A percentile compares a stretch with the other conserved stretches of the same genome.
phyloP scores from a whole-genome alignment of 2,797 vertebrate genomes.

The Onychomys leucogaster region DNA sequence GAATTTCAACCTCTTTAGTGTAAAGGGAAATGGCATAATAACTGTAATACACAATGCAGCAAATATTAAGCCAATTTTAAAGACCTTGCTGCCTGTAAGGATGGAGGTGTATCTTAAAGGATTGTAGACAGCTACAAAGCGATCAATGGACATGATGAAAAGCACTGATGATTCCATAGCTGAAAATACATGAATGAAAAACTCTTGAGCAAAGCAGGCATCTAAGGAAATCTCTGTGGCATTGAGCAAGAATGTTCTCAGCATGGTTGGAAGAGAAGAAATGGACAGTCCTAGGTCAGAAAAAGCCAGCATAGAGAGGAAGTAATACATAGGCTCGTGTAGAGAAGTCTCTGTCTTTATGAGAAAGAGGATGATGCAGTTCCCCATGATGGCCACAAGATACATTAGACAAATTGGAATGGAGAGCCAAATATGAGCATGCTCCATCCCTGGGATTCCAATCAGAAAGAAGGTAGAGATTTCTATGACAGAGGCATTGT shows the following conservation, averaged over 20 bases:
- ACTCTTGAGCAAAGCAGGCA: slow-evolving; percentile 88
- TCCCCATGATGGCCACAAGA: slow-evolving; percentile 85
- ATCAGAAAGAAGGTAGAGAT: slow-evolving; percentile 57
- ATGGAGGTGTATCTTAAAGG: slow-evolving; percentile 67
- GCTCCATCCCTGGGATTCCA: slow-evolving; percentile 60
- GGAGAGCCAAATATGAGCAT: slow-evolving; percentile 45
- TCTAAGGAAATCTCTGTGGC: slow-evolving; percentile 82
- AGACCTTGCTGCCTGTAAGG: slow-evolving; percentile 48
- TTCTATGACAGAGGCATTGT: slow-evolving; percentile 1
- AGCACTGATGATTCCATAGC: slow-evolving; percentile 66
- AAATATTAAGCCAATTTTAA: slow-evolving; percentile 22
- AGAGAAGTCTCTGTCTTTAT: slow-evolving; percentile 83
- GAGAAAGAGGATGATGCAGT: slow-evolving; percentile 85
- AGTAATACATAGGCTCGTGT: slow-evolving; percentile 90
- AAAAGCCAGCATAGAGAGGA: slow-evolving; percentile 86
- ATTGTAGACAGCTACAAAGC: slow-evolving; percentile 51
- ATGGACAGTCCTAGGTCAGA: slow-evolving; percentile 75
- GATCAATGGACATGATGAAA: slow-evolving; percentile 61
- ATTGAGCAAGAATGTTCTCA: slow-evolving; percentile 86
- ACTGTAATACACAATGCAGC: background rate
- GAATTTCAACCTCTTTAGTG: slow-evolving; percentile 35
- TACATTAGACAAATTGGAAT: slow-evolving; percentile 55
- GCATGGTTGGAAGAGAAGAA: slow-evolving; percentile 86
- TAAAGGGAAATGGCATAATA: slow-evolving; percentile 56
- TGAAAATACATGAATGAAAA: slow-evolving; percentile 87